Evolutionary conservation across 1,140 invertebrate species (phyloP).

Genomic region (Colletes gigas): DNA sequence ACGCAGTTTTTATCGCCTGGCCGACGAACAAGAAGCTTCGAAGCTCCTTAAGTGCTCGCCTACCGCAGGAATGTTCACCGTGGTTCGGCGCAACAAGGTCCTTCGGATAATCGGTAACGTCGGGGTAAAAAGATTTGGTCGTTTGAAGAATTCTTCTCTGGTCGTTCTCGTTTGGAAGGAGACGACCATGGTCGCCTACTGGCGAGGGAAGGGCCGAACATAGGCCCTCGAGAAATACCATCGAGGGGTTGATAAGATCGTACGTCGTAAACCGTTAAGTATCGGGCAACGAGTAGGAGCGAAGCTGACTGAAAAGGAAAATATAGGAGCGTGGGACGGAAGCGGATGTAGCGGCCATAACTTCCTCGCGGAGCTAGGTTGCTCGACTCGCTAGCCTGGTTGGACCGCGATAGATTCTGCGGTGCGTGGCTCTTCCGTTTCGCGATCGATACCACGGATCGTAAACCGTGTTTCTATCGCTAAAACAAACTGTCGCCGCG

Average conservation of each 20-base stretch:
- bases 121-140: constrained; percentile 26
- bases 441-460: neutral
- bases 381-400: constrained; percentile 25
- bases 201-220: constrained; percentile 6
- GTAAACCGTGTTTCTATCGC: neutral
- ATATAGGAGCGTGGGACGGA: constrained; percentile 73
- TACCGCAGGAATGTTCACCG: constrained; percentile 13
- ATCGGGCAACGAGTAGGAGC: constrained; percentile 57
- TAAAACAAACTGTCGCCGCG: too few relatives aligned
- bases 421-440: constrained; percentile 27
- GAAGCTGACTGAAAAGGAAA: constrained; percentile 54
- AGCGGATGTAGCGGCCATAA: constrained; percentile 75
- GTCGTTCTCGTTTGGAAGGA: neutral
- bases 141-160: constrained; percentile 17
- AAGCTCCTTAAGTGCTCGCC: constrained; percentile 16
- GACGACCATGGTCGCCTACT: neutral
- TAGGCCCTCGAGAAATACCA: constrained; percentile 50
- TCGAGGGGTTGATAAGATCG: constrained; percentile 65
- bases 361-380: constrained; percentile 41
- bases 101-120: constrained; percentile 29
- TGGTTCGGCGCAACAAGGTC: neutral
- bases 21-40: neutral
- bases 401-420: constrained; percentile 39
- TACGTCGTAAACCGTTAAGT: constrained; percentile 78
- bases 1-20: constrained; percentile 39